phyloP scores from a whole-genome alignment of 2,113 vertebrate genomes.

The Alosa alosa region DNA sequence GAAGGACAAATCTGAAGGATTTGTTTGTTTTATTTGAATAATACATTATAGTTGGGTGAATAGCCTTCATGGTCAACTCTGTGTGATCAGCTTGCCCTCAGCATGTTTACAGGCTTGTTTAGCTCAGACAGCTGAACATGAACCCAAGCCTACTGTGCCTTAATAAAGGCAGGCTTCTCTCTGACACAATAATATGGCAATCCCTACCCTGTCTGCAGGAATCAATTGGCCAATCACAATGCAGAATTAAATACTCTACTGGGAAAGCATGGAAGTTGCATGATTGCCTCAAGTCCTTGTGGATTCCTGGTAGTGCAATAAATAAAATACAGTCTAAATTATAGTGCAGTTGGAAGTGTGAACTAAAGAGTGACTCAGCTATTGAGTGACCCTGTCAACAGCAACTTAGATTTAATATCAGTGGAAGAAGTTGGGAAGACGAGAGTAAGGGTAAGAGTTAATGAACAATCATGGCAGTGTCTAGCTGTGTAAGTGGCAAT shows the following conservation, averaged over 20 bases:
- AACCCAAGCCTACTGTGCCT: not conserved
- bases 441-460: not conserved
- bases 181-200: not conserved
- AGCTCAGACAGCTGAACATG: not conserved
- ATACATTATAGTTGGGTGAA: not conserved
- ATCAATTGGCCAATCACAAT: not conserved
- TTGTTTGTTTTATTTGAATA: not conserved
- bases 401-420: not conserved
- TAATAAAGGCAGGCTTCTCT: not conserved
- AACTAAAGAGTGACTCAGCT: not conserved
- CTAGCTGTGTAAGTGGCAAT: not conserved
- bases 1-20: not conserved
- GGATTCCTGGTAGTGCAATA: not conserved
- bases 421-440: not conserved
- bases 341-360: not conserved
- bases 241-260: not conserved
- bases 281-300: not conserved
- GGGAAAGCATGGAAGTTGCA: not conserved
- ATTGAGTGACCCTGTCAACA: not conserved
- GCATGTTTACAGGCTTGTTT: not conserved
- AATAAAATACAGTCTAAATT: not conserved
- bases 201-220: not conserved
- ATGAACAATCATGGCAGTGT: not conserved
- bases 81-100: not conserved
- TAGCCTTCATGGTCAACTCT: not conserved